These are phyloP conservation scores for Desmodus rotundus DNA, from an alignment of 2,113 vertebrate genomes.

Conservation along the genomic window DNA sequence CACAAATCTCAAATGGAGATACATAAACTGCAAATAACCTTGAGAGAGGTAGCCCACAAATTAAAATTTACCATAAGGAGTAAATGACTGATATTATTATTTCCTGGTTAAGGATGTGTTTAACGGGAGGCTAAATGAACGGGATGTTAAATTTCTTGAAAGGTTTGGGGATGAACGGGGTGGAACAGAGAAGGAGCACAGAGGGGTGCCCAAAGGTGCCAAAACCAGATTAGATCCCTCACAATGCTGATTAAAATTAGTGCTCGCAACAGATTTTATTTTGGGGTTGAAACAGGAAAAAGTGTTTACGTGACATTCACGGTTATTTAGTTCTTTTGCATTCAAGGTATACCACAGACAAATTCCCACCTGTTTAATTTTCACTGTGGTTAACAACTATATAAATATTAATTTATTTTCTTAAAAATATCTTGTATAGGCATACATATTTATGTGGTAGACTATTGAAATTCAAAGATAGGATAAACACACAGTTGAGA, in stretches of 20 bases:
- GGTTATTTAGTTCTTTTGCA: not conserved
- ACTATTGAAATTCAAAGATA: not conserved
- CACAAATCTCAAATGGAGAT: not conserved
- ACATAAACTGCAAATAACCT: not conserved
- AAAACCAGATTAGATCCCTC: not conserved
- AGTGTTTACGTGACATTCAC: not conserved
- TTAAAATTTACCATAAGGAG: not conserved
- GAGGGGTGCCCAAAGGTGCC: not conserved
- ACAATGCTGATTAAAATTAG: not conserved
- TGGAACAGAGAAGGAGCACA: not conserved
- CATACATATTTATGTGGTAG: not conserved
- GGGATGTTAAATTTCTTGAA: not conserved
- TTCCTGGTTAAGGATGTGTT: constrained; percentile 5
- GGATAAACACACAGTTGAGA: not conserved
- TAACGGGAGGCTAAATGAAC: not conserved
- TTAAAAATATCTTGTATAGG: not conserved
- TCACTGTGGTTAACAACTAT: not conserved
- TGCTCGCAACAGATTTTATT: not conserved
- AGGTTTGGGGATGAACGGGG: not conserved
- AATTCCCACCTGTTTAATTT: constrained; percentile 11
- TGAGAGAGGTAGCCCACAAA: not conserved
- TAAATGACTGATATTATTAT: not conserved
- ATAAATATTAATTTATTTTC: not conserved
- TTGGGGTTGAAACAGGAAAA: not conserved
- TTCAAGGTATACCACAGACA: not conserved